Evolutionary conservation across 37 sponge, comb jelly and placozoan species (phyloP).

Genomic region (Geodia barretti): DNA sequence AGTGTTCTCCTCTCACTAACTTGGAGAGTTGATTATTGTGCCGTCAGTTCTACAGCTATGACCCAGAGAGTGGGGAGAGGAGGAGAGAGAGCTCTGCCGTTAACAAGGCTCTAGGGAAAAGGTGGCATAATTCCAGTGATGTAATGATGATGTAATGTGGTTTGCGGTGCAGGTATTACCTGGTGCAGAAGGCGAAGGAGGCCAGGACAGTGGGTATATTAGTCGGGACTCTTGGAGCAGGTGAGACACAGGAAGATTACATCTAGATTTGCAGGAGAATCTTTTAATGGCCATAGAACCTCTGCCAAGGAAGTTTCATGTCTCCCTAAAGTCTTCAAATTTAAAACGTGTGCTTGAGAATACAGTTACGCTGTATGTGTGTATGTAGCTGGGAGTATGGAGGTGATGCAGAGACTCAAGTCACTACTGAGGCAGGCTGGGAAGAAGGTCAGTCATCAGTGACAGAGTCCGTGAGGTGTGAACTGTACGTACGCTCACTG

Average conservation of each 20-base stretch:
- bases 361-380: background rate
- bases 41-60: slow-evolving; percentile 79
- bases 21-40: slow-evolving; percentile 1
- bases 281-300: background rate
- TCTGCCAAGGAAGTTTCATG: background rate
- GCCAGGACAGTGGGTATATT: slow-evolving; percentile 91
- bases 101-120: slow-evolving; percentile 77
- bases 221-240: slow-evolving; percentile 90
- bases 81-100: slow-evolving; percentile 66
- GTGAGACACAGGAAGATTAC: slow-evolving; percentile 16
- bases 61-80: slow-evolving; percentile 51
- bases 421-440: slow-evolving; percentile 66
- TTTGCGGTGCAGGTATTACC: slow-evolving; percentile 60
- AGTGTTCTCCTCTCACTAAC: background rate
- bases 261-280: background rate
- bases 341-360: background rate
- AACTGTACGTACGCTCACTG: background rate
- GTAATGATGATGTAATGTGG: background rate
- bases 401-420: slow-evolving; percentile 83
- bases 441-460: slow-evolving; percentile 79
- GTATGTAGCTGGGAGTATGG: slow-evolving; percentile 69
- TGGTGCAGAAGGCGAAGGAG: slow-evolving; percentile 89
- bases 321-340: background rate
- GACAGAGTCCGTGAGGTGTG: too few species aligned
- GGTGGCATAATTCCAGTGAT: slow-evolving; percentile 26